These are phyloP conservation scores for Mactra quadrangularis DNA, from an alignment of 1,140 invertebrate genomes.

Conservation along the genomic window DNA sequence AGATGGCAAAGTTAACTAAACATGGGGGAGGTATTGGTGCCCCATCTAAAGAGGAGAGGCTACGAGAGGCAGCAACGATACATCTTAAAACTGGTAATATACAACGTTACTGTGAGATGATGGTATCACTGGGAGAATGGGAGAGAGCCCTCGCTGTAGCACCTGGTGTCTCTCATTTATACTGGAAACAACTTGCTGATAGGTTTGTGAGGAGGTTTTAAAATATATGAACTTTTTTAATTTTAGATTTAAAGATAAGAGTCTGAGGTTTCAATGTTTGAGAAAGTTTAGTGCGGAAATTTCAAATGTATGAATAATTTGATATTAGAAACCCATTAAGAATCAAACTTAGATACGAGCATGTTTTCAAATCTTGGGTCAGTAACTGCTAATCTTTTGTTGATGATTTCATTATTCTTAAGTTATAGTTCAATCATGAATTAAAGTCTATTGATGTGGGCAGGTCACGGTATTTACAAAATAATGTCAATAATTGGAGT, in stretches of 20 bases:
- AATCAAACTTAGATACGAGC: too few relatives aligned
- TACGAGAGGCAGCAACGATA: constrained; percentile 80
- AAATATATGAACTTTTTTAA: not conserved
- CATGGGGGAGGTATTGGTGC: constrained; percentile 79
- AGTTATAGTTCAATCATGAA: too few relatives aligned
- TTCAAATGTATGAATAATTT: not conserved
- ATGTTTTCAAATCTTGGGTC: too few relatives aligned
- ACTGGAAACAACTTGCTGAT: constrained; percentile 83
- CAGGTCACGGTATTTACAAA: too few relatives aligned
- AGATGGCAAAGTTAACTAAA: constrained; percentile 81
- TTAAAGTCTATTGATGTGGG: too few relatives aligned
- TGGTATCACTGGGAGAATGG: constrained; percentile 84
- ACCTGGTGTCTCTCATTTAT: constrained; percentile 84
- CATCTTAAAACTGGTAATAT: constrained; percentile 83
- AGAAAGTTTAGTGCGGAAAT: not conserved
- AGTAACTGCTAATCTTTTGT: too few relatives aligned
- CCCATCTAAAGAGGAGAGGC: constrained; percentile 76
- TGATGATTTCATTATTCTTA: too few relatives aligned
- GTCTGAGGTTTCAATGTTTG: not conserved
- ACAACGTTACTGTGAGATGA: constrained; percentile 84
- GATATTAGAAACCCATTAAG: too few relatives aligned
- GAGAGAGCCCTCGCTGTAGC: constrained; percentile 84
- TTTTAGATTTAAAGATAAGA: not conserved
- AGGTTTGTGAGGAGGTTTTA: constrained; percentile 80
- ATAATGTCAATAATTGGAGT: too few relatives aligned